A percentile compares a stretch with the other conserved stretches of the same genome.
These are phyloP conservation scores for Balaeniceps rex DNA, from an alignment of 2,113 vertebrate species.

Conservation along the genomic window DNA sequence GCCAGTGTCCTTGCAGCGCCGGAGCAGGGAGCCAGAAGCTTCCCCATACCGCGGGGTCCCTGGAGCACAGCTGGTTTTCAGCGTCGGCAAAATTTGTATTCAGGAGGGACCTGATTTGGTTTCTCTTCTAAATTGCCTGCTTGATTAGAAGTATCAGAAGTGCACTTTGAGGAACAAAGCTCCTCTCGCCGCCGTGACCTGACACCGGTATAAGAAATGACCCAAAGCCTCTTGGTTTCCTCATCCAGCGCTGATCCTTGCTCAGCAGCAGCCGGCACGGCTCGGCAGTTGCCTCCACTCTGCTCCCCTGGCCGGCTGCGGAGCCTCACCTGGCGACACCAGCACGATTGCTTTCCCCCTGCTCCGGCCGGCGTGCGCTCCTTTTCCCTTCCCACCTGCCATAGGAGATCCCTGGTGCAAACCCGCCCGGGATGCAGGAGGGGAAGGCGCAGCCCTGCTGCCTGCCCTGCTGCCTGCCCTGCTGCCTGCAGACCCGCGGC, in stretches of 20 bases:
- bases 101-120: background rate
- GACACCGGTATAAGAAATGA: background rate
- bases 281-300: rapidly evolving
- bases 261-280: background rate
- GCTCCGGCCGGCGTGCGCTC: background rate
- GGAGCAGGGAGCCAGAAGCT: background rate
- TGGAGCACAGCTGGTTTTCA: background rate
- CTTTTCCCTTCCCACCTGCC: background rate
- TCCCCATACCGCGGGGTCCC: background rate
- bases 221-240: background rate
- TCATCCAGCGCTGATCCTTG: background rate
- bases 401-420: background rate
- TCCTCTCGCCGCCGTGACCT: background rate
- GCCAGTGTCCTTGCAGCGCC: rapidly evolving
- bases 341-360: background rate
- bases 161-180: background rate
- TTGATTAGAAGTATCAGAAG: background rate
- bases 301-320: background rate
- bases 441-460: background rate
- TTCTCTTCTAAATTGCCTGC: background rate
- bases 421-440: background rate
- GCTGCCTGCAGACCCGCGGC: too few relatives aligned
- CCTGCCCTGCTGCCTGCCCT: background rate
- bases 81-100: background rate
- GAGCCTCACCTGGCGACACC: background rate